Evolutionary conservation across 1,140 invertebrate genomes (phyloP).

Genomic region (Eurosta solidaginis): DNA sequence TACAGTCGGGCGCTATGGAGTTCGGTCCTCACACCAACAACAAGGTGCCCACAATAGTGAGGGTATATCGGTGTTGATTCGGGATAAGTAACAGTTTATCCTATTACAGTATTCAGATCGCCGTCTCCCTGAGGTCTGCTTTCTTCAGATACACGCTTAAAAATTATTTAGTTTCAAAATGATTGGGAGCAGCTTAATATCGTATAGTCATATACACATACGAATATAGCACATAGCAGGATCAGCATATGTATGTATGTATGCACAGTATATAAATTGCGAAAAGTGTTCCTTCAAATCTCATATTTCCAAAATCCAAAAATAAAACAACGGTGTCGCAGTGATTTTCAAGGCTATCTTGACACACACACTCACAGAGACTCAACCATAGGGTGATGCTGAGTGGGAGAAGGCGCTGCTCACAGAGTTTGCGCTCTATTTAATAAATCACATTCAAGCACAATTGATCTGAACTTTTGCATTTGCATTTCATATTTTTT

Average conservation of each 20-base stretch:
- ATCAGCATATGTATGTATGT: not conserved
- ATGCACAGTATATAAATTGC: not conserved
- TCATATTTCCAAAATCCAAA: conserved; percentile 21
- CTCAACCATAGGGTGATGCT: too few species aligned
- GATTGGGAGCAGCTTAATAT: too few species aligned
- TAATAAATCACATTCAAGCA: not conserved
- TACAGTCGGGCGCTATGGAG: too few species aligned
- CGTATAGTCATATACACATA: not conserved
- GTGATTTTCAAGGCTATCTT: conserved; percentile 1
- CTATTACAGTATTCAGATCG: too few species aligned
- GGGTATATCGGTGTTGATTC: too few species aligned
- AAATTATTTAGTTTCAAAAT: too few species aligned
- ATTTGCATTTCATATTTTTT: not conserved
- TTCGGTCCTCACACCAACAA: too few species aligned
- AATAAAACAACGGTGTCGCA: not conserved
- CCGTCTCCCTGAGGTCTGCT: too few species aligned
- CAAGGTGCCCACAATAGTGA: too few species aligned
- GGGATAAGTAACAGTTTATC: too few species aligned
- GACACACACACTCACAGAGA: not conserved
- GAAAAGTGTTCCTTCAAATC: conserved; percentile 1
- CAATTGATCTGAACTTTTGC: not conserved
- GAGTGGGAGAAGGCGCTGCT: not conserved
- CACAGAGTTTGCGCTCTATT: not conserved
- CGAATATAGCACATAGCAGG: not conserved
- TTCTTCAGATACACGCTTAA: too few species aligned